Base-by-base conservation (phyloP, 2,888 invertebrate genomes). In the Parapristionchus giblindavisi region DNA sequence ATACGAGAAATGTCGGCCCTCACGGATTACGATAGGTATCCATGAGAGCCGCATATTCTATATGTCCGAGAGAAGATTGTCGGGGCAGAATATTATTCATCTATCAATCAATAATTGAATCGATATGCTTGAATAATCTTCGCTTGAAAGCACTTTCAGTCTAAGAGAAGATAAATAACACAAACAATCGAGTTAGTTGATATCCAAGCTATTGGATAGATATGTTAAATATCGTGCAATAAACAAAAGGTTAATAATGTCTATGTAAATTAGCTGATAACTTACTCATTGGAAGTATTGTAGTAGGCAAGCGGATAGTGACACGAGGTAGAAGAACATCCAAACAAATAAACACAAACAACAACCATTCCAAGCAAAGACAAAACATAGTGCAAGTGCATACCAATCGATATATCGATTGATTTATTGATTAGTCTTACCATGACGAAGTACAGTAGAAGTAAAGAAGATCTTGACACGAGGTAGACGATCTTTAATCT, bases 401-500 rank as follows among this genome's bases (percentile, higher is more conserved):
- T n/a, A n/a, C n/a, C 40, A n/a, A 24, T 43, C 38, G 4, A 54
- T 48, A 21, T 32, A 51, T 51, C 48, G 48, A 48, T 65, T 48
- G 14, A 48, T 21, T 21, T 48, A 14, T 48, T 21, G 48, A 17
- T 34, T 4, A 3, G 17, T 11, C 27, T 6, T 51, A 66, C 70
- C 70, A 32, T 52, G 52, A 11, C 70, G 70, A 38, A 70, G 70
- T 54, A 70, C 54, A 29, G 70, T 52, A 54, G 40, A 43, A 11
- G 70, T 70, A 54, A 70, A 52, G 70, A 38, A 54, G 52, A 52
- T n/a, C 38, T 70, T 70, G 70, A 70, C 70, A 8, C 70, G 70
- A 5, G 70, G 70, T 27, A 89, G 90, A 66, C 91, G 93, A 70
- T 91, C 90, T 77, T 92, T 93, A 85, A 93, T 93, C n/a, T 92